Conservation (phyloP, 2,888 invertebrate species). For the Nomada ruficornis region DNA sequence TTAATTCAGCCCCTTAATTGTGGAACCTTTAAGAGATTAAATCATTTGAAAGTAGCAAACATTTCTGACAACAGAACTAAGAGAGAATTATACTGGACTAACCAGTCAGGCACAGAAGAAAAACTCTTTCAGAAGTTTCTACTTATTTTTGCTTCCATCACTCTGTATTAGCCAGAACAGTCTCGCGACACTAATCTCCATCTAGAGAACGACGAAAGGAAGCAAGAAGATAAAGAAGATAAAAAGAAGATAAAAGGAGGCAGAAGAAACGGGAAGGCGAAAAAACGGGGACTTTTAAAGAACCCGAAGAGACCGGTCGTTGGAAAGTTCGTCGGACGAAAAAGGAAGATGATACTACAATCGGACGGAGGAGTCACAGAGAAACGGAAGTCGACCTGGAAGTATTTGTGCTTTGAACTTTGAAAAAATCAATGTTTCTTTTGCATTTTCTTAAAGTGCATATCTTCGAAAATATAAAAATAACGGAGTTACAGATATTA, state of each 20-base stretch:
- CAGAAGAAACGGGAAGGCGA: not conserved
- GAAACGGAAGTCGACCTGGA: not conserved
- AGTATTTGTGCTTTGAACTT: too few species aligned
- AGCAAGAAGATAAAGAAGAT: not conserved
- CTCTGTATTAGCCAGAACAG: not conserved
- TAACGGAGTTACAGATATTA: too few species aligned
- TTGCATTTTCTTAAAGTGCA: too few species aligned
- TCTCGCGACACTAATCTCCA: constrained; percentile 8
- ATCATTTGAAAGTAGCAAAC: too few species aligned
- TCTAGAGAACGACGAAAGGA: not conserved
- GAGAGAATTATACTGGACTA: too few species aligned
- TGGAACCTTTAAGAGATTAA: too few species aligned
- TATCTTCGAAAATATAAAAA: too few species aligned
- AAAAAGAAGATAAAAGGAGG: not conserved
- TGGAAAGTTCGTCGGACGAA: constrained; percentile 4
- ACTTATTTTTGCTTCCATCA: not conserved
- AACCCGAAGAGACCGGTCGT: not conserved
- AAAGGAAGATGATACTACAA: constrained; percentile 2
- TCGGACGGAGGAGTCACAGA: not conserved
- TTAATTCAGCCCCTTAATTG: too few species aligned
- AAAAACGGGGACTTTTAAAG: not conserved
- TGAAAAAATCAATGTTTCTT: too few species aligned
- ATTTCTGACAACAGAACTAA: too few species aligned
- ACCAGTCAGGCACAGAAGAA: too few species aligned
- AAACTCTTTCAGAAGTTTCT: not conserved